These are phyloP conservation scores for Idaea biselata DNA, from an alignment of 2,888 invertebrate species.

Conservation along the genomic window DNA sequence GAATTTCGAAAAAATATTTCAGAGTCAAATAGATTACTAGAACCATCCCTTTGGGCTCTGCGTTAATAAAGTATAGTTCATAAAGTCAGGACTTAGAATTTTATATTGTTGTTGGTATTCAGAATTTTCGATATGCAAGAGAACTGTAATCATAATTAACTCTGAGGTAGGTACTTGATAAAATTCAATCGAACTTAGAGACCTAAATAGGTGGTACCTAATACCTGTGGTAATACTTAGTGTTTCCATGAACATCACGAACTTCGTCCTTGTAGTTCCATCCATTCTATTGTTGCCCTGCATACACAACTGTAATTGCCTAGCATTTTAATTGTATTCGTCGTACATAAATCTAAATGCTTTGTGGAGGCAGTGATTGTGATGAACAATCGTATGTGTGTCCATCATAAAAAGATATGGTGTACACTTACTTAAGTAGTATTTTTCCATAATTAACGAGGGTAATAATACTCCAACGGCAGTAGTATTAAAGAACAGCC, in stretches of 20 bases:
- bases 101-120: too few species aligned
- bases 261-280: slow-evolving; percentile 46
- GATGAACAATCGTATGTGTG: not conserved
- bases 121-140: too few species aligned
- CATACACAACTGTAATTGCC: slow-evolving; percentile 48
- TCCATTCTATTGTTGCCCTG: slow-evolving; percentile 64
- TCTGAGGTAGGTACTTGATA: too few species aligned
- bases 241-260: slow-evolving; percentile 20
- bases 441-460: too few species aligned
- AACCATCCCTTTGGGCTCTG: too few species aligned
- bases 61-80: too few species aligned
- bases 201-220: slow-evolving; percentile 44
- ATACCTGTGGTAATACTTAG: not conserved
- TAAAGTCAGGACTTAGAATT: too few species aligned
- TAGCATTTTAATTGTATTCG: slow-evolving; percentile 36
- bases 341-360: slow-evolving; percentile 1
- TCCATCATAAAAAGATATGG: not conserved
- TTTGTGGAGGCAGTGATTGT: not conserved
- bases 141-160: too few species aligned
- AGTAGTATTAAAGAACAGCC: too few species aligned
- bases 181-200: not conserved
- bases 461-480: too few species aligned
- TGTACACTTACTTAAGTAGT: not conserved
- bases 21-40: too few species aligned
- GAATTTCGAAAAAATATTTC: too few species aligned